A percentile compares a stretch with the other conserved stretches of the same genome.
Evolutionary conservation across 2,113 vertebrate genomes (phyloP).

Genomic region (Syrmaticus mikado): DNA sequence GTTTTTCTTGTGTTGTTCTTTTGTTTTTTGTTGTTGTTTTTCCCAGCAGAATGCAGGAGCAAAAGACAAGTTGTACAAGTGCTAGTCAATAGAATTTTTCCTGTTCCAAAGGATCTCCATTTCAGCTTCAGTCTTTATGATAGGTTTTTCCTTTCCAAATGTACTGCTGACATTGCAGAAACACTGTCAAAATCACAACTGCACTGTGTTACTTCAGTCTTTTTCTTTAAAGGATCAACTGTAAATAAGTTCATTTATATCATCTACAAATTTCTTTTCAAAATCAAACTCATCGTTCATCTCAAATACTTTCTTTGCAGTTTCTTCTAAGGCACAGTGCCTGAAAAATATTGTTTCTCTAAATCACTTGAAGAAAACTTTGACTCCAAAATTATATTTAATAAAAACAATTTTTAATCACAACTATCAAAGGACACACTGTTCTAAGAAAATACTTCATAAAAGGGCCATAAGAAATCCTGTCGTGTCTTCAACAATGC

Average conservation of each 20-base stretch:
- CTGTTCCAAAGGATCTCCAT: neutral
- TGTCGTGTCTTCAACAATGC: neutral
- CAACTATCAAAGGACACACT: neutral
- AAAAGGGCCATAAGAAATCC: neutral
- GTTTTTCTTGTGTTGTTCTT: neutral
- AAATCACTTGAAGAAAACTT: neutral
- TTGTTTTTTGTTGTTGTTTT: neutral
- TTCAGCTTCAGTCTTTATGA: neutral
- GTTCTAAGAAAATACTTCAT: neutral
- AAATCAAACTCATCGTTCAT: neutral
- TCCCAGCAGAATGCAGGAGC: neutral
- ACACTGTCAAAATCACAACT: neutral
- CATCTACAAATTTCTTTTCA: neutral
- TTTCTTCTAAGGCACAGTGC: neutral
- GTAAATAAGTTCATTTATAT: neutral
- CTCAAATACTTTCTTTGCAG: neutral
- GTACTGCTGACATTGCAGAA: neutral
- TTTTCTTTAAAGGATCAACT: neutral
- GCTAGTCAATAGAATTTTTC: neutral
- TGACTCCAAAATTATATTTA: neutral
- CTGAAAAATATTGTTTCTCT: neutral
- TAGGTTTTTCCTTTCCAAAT: neutral
- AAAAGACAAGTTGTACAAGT: neutral
- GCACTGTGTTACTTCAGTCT: neutral
- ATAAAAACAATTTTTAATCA: neutral